Base-by-base conservation (phyloP, 2,888 invertebrate species). In the Spodoptera littoralis region DNA sequence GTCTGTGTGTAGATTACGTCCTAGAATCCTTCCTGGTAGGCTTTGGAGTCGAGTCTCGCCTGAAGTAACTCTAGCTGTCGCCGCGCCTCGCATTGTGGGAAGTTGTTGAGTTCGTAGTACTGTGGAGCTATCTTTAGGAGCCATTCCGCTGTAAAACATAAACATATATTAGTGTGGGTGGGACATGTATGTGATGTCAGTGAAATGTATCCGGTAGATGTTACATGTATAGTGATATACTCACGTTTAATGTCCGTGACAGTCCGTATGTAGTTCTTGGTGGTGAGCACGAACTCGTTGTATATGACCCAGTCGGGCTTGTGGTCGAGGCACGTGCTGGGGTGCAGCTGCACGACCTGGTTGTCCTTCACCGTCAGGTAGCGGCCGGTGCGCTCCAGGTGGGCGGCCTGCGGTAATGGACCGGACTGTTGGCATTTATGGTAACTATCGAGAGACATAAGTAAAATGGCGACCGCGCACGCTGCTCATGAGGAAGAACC, bases 241-340 rank as follows among this genome's bases (percentile, higher is more conserved):
- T 96, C 92, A 99, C 99, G 99, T 95, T 99, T 99, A 76, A 99
- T 98, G 86, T 99, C 99, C 0, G 99, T 99, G 12, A 99, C 99
- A 0, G 99, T 99, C 78, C 99, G 96, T 84, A 99, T 99, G 90
- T 99, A 99, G 93, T 99, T 99, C 95, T 99, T 99, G 66, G 99
- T 99, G 70, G 99, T 99, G 77, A 99, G 95, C 52, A 99, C 99
- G 88, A 99, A 99, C 95, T 99, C 99, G 93, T 99, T 99, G 95
- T 99, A 99, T 66, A 99, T 97, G 46, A 99, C 99, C 99, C 99
- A 99, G 92, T 99, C 99, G 0, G 99, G 99, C 90, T 99, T 99
- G 94, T 99, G 99, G 94, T 99, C 99, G 62, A 99, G 96, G 88
- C 99, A 99, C 9, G 99, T 99, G 77, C 99, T 99, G 0, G 99